Percentiles rank a stretch among this genome's conserved stretches.
Evolutionary conservation across 2,113 vertebrate genomes (phyloP).

Genomic region (Tachysurus fulvidraco): DNA sequence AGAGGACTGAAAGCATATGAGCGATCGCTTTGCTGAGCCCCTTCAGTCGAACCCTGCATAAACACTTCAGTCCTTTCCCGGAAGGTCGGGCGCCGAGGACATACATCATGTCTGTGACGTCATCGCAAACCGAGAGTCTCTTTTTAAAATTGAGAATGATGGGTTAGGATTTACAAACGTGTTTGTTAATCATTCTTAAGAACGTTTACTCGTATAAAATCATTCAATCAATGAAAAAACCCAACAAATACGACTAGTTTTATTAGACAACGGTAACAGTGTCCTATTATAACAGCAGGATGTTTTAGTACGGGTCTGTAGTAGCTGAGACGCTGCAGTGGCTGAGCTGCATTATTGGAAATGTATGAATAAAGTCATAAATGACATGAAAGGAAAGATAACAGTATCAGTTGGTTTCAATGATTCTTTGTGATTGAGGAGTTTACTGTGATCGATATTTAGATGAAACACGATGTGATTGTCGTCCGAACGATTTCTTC

Average conservation of each 20-base stretch:
- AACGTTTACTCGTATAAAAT: no score
- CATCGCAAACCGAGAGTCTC: no score
- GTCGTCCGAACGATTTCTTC: no score
- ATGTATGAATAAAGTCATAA: not conserved
- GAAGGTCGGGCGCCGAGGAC: not conserved
- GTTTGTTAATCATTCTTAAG: no score
- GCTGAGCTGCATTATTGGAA: not conserved
- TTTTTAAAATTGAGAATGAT: not conserved
- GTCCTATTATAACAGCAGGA: not conserved
- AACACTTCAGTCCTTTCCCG: constrained; percentile 22
- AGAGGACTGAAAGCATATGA: constrained; percentile 44
- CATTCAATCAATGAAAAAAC: no score
- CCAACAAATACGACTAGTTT: not conserved
- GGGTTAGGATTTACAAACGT: not conserved
- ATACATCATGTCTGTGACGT: not conserved
- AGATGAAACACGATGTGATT: not conserved
- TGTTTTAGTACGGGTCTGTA: no score
- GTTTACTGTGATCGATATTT: not conserved
- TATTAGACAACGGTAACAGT: not conserved
- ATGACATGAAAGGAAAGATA: not conserved
- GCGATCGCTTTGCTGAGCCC: not conserved
- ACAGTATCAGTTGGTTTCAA: not conserved
- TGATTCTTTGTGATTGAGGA: not conserved
- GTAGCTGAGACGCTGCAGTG: not conserved
- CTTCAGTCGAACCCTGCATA: constrained; percentile 26